Evolutionary conservation across 2,888 invertebrate species (phyloP).

Genomic region (Sycophila texana): DNA sequence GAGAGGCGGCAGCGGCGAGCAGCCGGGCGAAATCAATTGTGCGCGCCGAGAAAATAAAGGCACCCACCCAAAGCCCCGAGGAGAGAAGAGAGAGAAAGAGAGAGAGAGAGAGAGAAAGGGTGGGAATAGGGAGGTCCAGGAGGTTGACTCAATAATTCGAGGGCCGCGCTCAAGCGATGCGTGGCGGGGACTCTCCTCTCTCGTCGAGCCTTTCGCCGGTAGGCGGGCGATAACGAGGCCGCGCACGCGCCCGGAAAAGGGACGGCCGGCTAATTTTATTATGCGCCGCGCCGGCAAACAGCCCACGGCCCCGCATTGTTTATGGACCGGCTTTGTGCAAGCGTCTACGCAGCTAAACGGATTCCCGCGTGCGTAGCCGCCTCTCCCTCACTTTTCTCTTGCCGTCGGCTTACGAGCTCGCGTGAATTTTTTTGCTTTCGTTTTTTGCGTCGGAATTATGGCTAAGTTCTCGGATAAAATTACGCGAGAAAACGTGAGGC

Average conservation of each 20-base stretch:
- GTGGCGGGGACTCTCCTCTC: background rate
- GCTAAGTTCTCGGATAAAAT: no score
- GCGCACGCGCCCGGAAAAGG: background rate
- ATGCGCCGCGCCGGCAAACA: conserved; percentile 3
- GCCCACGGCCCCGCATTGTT: background rate
- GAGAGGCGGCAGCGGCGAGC: background rate
- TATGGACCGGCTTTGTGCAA: background rate
- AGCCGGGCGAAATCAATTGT: conserved; percentile 42
- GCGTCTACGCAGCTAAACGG: conserved; percentile 1
- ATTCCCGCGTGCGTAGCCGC: background rate
- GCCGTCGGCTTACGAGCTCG: background rate
- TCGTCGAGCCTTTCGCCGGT: conserved; percentile 10
- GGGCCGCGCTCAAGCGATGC: background rate
- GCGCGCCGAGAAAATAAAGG: background rate
- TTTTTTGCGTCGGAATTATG: background rate
- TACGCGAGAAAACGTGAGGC: no score
- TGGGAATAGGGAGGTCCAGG: background rate
- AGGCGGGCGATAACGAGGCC: background rate
- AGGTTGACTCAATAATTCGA: conserved; percentile 41
- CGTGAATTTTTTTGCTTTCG: background rate
- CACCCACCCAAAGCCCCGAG: background rate
- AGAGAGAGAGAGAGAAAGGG: no score
- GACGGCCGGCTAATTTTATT: conserved; percentile 24
- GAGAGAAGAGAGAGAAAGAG: no score
- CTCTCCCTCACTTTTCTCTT: background rate